Evolutionary conservation across 2,888 invertebrate species (phyloP).

Genomic region (Chymomyza procnemis): DNA sequence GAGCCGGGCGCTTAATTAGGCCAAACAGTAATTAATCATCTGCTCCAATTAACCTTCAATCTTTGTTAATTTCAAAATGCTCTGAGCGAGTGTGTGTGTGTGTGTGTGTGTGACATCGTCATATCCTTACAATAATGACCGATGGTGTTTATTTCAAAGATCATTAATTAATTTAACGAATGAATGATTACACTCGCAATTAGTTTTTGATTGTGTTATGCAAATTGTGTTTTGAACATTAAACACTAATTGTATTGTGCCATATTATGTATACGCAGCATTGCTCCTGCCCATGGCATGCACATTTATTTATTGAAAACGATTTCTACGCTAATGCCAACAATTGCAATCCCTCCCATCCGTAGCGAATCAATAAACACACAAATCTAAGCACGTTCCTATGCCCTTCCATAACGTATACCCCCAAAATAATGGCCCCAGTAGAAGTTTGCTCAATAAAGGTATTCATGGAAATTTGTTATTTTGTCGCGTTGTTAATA

Average conservation of each 20-base stretch:
- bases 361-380: too few relatives aligned
- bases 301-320: too few relatives aligned
- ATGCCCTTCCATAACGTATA: too few relatives aligned
- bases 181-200: not conserved
- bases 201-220: not conserved
- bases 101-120: constrained; percentile 36
- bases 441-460: not conserved
- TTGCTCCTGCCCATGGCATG: too few relatives aligned
- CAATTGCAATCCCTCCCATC: too few relatives aligned
- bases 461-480: not conserved
- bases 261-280: not conserved
- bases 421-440: too few relatives aligned
- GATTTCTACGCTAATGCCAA: too few relatives aligned
- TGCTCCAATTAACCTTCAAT: constrained; percentile 59
- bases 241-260: not conserved
- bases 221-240: not conserved
- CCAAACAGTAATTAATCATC: constrained; percentile 67
- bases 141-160: constrained; percentile 40
- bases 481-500: not conserved
- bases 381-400: too few relatives aligned
- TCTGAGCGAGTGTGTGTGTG: constrained; percentile 30
- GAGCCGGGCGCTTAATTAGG: constrained; percentile 61
- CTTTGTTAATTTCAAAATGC: not conserved
- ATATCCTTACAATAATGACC: constrained; percentile 4
- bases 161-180: constrained; percentile 29